Conservation (phyloP, 2,113 vertebrate species). For the Fulmarus glacialis region DNA sequence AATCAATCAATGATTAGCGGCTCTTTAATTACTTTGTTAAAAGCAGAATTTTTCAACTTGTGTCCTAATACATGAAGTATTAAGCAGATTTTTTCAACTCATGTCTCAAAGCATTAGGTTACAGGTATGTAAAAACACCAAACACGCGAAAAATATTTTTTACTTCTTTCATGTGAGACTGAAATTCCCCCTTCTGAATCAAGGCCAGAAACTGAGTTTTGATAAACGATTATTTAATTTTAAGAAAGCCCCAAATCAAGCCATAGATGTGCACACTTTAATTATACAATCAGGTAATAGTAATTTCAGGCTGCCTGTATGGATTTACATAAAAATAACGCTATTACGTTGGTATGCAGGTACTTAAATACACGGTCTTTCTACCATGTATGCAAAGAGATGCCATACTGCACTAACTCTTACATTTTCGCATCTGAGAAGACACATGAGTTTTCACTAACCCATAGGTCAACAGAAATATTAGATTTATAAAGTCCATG, state of each 20-base stretch:
- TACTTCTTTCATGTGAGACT: background rate
- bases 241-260: background rate
- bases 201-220: background rate
- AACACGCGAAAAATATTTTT: background rate
- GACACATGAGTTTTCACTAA: background rate
- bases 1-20: background rate
- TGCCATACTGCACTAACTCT: background rate
- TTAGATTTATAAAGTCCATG: background rate
- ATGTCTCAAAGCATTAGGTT: background rate
- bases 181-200: background rate
- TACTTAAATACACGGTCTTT: background rate
- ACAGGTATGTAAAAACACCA: background rate
- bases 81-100: background rate
- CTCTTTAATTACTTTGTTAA: background rate
- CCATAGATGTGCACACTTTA: background rate
- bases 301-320: background rate
- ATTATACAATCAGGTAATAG: background rate
- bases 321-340: background rate
- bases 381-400: background rate
- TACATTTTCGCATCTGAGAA: background rate
- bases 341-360: background rate
- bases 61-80: background rate
- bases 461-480: background rate
- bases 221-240: background rate
- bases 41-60: background rate